A percentile compares a stretch with the other conserved stretches of the same genome.
Evolutionary conservation across 53 echinoderm and acorn worm species (phyloP).

Genomic region (Holothuria scabra): DNA sequence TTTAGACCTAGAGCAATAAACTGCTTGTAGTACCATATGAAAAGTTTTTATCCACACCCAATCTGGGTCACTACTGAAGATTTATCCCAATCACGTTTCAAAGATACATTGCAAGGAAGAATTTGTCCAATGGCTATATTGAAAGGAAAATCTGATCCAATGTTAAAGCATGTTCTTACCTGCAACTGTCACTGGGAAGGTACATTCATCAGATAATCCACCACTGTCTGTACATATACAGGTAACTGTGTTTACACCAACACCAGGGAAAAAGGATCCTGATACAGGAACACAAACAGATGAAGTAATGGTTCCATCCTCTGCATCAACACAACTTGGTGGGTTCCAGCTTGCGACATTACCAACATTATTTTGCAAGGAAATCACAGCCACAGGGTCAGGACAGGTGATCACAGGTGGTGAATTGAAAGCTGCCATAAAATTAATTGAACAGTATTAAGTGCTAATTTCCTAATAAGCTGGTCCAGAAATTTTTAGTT

Average conservation of each 20-base stretch:
- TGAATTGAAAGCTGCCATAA: not conserved
- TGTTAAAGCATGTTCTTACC: too few relatives aligned
- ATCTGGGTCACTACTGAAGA: too few relatives aligned
- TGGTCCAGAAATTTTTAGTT: too few relatives aligned
- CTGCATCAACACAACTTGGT: not conserved
- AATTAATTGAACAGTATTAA: too few relatives aligned
- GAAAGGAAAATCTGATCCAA: too few relatives aligned
- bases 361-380: not conserved
- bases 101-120: too few relatives aligned
- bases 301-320: slow-evolving; percentile 2
- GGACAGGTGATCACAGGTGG: slow-evolving; percentile 14
- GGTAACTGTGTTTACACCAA: slow-evolving; percentile 10
- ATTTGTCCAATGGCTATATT: too few relatives aligned
- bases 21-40: too few relatives aligned
- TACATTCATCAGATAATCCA: not conserved
- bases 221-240: slow-evolving; percentile 22
- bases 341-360: not conserved
- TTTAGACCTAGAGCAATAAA: too few relatives aligned
- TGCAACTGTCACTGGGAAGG: not conserved
- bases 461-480: too few relatives aligned
- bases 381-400: not conserved
- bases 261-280: not conserved
- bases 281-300: not conserved
- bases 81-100: too few relatives aligned
- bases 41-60: too few relatives aligned